Conservation (phyloP, 2,888 invertebrate species). For the Cosmia pyralina region DNA sequence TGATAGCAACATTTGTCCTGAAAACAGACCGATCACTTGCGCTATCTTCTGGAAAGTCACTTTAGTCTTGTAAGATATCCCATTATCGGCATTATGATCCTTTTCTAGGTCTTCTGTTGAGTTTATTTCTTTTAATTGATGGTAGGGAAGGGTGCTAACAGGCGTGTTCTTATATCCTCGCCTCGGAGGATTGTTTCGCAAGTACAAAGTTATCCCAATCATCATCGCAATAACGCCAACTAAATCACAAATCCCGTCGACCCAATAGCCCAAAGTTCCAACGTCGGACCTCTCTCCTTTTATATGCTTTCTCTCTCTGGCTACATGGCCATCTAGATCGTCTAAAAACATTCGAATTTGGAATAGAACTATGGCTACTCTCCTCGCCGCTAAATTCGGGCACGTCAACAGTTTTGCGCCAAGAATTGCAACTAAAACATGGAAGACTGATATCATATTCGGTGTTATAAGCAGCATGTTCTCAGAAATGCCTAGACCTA, state of each 20-base stretch:
- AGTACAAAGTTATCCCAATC: constrained; percentile 92
- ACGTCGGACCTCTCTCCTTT: constrained; percentile 94
- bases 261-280: constrained; percentile 94
- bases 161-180: constrained; percentile 92
- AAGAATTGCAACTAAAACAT: constrained; percentile 93
- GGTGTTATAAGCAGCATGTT: constrained; percentile 92
- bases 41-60: constrained; percentile 92
- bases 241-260: constrained; percentile 95
- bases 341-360: constrained; percentile 95
- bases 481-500: constrained; percentile 91
- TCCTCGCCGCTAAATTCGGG: constrained; percentile 92
- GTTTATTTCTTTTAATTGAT: constrained; percentile 85
- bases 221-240: constrained; percentile 93
- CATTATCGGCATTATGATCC: constrained; percentile 84
- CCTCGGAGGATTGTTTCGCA: constrained; percentile 93
- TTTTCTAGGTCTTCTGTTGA: constrained; percentile 86
- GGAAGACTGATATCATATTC: constrained; percentile 95
- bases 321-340: constrained; percentile 96
- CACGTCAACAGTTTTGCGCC: constrained; percentile 94
- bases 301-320: constrained; percentile 93
- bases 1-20: constrained; percentile 93
- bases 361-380: constrained; percentile 94
- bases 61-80: constrained; percentile 92
- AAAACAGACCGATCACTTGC: constrained; percentile 91
- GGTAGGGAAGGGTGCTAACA: constrained; percentile 89